These are phyloP conservation scores for Macaria notata DNA, from an alignment of 2,888 invertebrate genomes.

Conservation along the genomic window DNA sequence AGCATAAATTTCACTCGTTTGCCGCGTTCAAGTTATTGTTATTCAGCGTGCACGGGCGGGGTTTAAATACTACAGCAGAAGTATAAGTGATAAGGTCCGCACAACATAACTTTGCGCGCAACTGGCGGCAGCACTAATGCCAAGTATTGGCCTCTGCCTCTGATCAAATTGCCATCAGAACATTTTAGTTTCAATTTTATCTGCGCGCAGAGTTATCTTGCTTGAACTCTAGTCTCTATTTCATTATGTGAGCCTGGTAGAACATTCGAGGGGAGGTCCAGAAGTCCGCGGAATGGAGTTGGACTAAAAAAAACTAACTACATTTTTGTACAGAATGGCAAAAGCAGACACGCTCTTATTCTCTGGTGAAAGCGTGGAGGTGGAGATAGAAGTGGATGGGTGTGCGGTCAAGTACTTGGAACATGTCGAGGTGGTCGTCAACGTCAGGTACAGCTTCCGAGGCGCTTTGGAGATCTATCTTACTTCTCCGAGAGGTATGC, in stretches of 20 bases:
- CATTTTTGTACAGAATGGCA: slow-evolving; percentile 6
- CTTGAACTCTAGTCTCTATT: too few species aligned
- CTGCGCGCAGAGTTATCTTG: too few species aligned
- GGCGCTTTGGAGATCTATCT: slow-evolving; percentile 90
- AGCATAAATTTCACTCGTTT: neutral
- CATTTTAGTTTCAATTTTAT: too few species aligned
- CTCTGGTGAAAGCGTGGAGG: slow-evolving; percentile 46
- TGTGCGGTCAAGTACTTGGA: slow-evolving; percentile 89
- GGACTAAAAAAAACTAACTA: slow-evolving; percentile 1
- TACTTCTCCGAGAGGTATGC: slow-evolving; percentile 89
- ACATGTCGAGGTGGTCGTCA: slow-evolving; percentile 90
- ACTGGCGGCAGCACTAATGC: too few species aligned
- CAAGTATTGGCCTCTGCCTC: too few species aligned
- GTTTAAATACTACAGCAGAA: neutral
- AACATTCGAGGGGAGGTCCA: slow-evolving; percentile 20
- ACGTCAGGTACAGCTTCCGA: slow-evolving; percentile 86
- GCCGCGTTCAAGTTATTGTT: too few species aligned
- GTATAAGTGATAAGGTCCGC: too few species aligned
- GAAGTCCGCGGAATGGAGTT: slow-evolving; percentile 25
- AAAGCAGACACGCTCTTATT: slow-evolving; percentile 35
- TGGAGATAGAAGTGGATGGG: slow-evolving; percentile 78
- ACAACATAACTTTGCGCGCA: too few species aligned
- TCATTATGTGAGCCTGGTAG: slow-evolving; percentile 16
- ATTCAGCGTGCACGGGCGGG: neutral
- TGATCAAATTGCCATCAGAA: too few species aligned